Conservation (phyloP, 2,113 vertebrate genomes). For the Cynocephalus volans region DNA sequence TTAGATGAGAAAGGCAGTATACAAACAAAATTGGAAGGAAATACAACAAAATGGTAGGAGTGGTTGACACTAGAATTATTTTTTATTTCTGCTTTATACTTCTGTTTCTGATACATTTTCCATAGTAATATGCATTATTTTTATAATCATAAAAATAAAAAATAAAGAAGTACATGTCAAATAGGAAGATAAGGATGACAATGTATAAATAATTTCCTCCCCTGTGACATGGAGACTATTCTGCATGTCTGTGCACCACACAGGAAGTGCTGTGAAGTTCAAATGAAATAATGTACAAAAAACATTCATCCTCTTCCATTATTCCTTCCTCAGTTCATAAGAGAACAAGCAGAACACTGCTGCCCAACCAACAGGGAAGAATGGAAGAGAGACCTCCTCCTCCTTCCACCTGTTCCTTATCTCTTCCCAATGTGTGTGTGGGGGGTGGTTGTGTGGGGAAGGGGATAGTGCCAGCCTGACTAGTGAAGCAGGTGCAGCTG, state of each 20-base stretch:
- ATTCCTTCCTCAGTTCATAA: background rate
- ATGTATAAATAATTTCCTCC: background rate
- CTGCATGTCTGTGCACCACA: background rate
- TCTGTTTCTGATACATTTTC: conserved; percentile 8
- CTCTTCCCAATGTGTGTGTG: background rate
- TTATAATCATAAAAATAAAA: background rate
- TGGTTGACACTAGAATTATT: background rate
- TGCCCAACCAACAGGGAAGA: background rate
- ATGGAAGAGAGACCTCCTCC: background rate
- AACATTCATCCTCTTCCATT: background rate
- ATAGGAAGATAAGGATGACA: background rate
- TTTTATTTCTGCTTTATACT: background rate
- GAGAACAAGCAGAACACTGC: background rate
- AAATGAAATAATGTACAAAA: background rate
- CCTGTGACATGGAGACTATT: background rate
- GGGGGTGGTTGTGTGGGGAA: no score
- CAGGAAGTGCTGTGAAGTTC: background rate
- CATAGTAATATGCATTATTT: background rate
- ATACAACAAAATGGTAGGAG: background rate
- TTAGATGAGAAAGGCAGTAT: background rate
- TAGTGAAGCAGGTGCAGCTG: background rate
- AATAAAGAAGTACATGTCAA: background rate
- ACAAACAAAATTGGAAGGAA: conserved; percentile 16
- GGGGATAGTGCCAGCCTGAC: background rate
- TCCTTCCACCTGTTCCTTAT: background rate